phyloP scores from a whole-genome alignment of 2,888 invertebrate species.

The Amphipoea lucens region DNA sequence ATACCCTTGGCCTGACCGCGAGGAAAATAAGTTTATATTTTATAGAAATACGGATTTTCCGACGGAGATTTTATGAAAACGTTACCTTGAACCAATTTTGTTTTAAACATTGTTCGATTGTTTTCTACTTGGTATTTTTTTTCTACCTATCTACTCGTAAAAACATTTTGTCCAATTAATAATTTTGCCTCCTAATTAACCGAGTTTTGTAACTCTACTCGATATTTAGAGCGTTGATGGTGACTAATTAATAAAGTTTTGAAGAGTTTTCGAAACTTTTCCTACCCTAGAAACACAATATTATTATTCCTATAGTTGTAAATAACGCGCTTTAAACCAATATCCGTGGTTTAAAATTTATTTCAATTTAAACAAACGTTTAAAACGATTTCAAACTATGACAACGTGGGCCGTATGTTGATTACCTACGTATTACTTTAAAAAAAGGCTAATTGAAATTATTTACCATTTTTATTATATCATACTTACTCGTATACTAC shows the following conservation, averaged over 20 bases:
- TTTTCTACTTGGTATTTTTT: background rate
- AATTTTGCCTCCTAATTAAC: background rate
- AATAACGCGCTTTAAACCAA: too few relatives aligned
- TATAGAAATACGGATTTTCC: slow-evolving; percentile 1
- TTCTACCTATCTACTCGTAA: background rate
- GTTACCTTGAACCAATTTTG: background rate
- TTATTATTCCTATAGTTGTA: background rate
- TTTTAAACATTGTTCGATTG: background rate
- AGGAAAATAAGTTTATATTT: slow-evolving; percentile 40
- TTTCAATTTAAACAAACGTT: too few relatives aligned
- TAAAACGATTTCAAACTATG: too few relatives aligned
- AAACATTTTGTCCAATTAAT: background rate
- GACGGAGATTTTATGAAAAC: background rate
- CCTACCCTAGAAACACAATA: background rate
- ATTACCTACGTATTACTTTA: too few relatives aligned
- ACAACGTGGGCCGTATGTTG: too few relatives aligned
- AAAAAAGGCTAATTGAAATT: too few relatives aligned
- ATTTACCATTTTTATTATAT: too few relatives aligned
- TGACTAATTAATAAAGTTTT: background rate
- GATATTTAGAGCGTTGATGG: background rate
- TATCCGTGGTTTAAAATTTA: too few relatives aligned
- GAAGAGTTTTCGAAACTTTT: background rate
- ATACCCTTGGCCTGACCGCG: slow-evolving; percentile 33
- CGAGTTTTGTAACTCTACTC: background rate
- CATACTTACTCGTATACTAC: too few relatives aligned